Base-by-base conservation (phyloP, 2,113 vertebrate species). In the Dendropsophus ebraccatus region DNA sequence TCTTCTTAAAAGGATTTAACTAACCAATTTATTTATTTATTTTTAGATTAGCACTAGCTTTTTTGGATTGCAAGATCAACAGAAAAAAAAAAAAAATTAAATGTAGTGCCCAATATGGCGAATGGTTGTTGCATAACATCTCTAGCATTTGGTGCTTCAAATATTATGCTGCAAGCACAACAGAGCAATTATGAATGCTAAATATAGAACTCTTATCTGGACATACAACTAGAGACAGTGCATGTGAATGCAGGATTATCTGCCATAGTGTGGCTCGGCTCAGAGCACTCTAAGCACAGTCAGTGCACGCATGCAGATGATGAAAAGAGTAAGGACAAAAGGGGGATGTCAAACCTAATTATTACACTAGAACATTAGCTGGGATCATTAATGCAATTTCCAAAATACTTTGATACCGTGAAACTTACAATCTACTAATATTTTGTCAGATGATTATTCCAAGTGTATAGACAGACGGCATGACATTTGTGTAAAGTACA, bases 1-100 rank as follows among this genome's bases (percentile, higher is more conserved):
- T 92, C 90, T 91, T 89, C 92, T 93, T 90, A 91, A 83, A 84
- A 82, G 88, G 89, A 87, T 89, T 92, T 91, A 92, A 86, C 87
- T 83, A 83, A 83, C 41, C 87, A 41, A 45, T 41, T 80, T 84
- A 41, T 85, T 74, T 83, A 90, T 81, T 41, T 90, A 91, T 87
- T 12, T 49, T 14, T 52, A 90, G 92, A 93, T 94, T 93, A 94
- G 84, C 87, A 74, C 77, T 90, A 87, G 86, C 88, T 92, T 90
- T 84, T 92, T 89, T 76, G 87, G 88, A 91, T 91, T 92, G 88
- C 45, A 50, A 84, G 87, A 88, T 90, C 85, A 88, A 87, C 45
- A 50, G 1, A 25, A 52, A 54, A 56, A 32, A 54, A 82, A 0
- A 5, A 19, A 9, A 10, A 75, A 70, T 80, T 92, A 92, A 91